Evolutionary conservation across 2,888 invertebrate species (phyloP), one percentile per base, ranked within the genome.

Genomic region (Ochlodes sylvanus): DNA sequence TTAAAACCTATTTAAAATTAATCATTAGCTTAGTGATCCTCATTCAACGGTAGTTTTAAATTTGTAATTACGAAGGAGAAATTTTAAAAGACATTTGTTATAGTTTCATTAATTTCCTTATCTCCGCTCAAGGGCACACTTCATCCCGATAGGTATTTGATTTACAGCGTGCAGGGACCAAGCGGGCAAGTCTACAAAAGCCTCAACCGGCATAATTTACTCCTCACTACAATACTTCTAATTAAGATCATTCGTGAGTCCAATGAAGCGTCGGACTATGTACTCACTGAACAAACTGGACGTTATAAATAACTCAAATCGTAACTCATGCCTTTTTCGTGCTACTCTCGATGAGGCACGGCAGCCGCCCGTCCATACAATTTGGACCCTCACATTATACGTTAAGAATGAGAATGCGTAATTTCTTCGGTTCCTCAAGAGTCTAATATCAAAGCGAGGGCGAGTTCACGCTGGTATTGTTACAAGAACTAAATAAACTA

Each of bases 161-260:
- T 92, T 92, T 91, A 92, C 85, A 81, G 79, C 80, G 78, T 76
- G 63, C 69, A 71, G 70, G 68, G 67, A 71, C 71, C 67, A 63
- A 72, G 76, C 76, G 76, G 79, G 73, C 73, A 74, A 75, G 71
- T 75, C 73, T 77, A 82, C 84, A 83, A 85, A 84, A 83, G 85
- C 80, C 71, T 77, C 83, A 77, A 79, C 79, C 76, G 78, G 75
- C 81, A 87, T 91, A 88, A 89, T 88, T 90, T 90, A 90, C 86
- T 77, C 83, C 82, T 81, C 79, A 72, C 82, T 80, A 92, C 91
- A 92, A 92, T 91, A 86, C 89, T 89, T 91, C 90, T 92, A 91
- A 92, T 92, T 92, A 92, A 91, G 92, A 90, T 90, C 89, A 89
- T 88, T 88, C 90, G 88, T 88, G 87, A 84, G 85, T 71, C 84